Conservation (phyloP, 2,888 invertebrate genomes). For the Catotricha subobsoleta region DNA sequence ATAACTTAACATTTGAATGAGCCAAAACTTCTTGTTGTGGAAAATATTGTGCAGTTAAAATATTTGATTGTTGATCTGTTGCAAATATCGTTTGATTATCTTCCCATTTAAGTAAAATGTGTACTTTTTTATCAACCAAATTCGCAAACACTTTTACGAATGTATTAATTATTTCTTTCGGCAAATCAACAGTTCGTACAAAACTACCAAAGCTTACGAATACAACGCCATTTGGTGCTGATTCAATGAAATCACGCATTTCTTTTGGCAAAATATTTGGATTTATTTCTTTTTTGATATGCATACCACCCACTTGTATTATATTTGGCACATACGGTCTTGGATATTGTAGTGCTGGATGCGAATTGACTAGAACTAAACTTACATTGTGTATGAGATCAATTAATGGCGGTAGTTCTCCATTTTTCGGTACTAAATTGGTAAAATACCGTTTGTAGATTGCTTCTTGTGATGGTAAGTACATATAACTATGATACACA, state of each 20-base stretch:
- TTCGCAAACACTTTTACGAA: constrained; percentile 18
- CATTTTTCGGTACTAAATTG: not conserved
- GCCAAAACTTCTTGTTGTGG: constrained; percentile 29
- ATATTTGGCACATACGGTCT: constrained; percentile 26
- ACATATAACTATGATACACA: constrained; percentile 26
- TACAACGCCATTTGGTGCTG: constrained; percentile 25
- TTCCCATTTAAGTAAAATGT: constrained; percentile 38
- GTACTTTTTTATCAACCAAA: constrained; percentile 15
- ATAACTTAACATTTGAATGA: constrained; percentile 35
- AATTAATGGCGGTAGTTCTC: constrained; percentile 22
- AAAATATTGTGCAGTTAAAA: constrained; percentile 26
- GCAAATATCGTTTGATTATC: constrained; percentile 21
- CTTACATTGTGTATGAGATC: constrained; percentile 25
- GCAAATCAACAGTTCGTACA: constrained; percentile 21
- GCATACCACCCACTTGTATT: constrained; percentile 24
- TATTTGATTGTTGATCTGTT: constrained; percentile 24
- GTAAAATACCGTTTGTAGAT: constrained; percentile 24
- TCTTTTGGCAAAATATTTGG: constrained; percentile 13
- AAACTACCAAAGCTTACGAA: constrained; percentile 31
- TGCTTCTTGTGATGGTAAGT: constrained; percentile 26
- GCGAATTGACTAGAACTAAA: constrained; percentile 26
- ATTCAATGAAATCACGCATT: constrained; percentile 23
- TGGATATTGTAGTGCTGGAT: constrained; percentile 25
- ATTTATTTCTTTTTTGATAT: constrained; percentile 14
- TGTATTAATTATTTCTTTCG: constrained; percentile 22